Conservation (phyloP, 2,888 invertebrate genomes). For the Pelosia muscerda region DNA sequence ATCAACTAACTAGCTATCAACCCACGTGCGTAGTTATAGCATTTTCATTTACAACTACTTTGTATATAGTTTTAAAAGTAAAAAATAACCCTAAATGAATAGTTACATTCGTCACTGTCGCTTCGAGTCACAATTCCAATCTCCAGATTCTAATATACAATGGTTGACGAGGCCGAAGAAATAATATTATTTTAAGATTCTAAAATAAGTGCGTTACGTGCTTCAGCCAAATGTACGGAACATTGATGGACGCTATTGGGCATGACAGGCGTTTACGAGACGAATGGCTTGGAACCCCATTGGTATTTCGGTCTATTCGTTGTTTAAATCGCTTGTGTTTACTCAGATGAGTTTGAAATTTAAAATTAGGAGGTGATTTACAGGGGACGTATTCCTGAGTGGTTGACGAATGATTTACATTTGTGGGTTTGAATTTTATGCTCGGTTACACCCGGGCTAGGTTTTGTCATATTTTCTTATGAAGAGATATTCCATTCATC, state of each 20-base stretch:
- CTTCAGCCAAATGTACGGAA: constrained; percentile 81
- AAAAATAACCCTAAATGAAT: constrained; percentile 32
- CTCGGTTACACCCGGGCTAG: background rate
- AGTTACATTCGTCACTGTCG: constrained; percentile 50
- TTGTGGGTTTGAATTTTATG: background rate
- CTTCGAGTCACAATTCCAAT: constrained; percentile 42
- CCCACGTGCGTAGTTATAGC: background rate
- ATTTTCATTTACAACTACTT: background rate
- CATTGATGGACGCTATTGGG: constrained; percentile 83
- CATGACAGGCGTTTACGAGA: constrained; percentile 75
- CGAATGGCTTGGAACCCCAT: constrained; percentile 67
- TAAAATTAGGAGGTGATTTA: constrained; percentile 76
- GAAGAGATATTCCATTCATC: too few species aligned
- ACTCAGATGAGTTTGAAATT: constrained; percentile 81
- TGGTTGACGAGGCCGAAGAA: constrained; percentile 39
- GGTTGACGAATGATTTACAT: constrained; percentile 24
- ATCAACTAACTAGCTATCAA: background rate
- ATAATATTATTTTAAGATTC: constrained; percentile 68
- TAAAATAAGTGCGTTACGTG: constrained; percentile 77
- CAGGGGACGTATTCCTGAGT: constrained; percentile 31
- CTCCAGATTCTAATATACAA: constrained; percentile 50
- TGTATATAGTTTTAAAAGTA: background rate
- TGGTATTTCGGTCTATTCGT: constrained; percentile 75
- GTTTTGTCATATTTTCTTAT: background rate
- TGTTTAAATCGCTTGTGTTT: constrained; percentile 70